phyloP scores from a whole-genome alignment of 2,888 invertebrate species.

The Augochlorella aurata region DNA sequence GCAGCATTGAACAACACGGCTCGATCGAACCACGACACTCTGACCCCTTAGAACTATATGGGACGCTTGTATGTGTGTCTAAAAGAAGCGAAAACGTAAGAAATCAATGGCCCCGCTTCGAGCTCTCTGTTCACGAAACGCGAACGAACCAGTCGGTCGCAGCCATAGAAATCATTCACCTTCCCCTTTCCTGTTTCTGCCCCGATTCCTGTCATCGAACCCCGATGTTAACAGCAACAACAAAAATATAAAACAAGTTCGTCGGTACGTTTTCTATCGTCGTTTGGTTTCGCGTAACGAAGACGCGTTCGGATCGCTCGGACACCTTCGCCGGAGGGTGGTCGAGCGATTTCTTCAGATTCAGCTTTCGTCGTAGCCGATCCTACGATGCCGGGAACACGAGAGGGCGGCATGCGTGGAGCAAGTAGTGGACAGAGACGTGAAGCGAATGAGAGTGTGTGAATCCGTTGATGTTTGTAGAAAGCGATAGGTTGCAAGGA shows the following conservation, averaged over 20 bases:
- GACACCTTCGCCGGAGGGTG: not conserved
- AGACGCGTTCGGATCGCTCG: not conserved
- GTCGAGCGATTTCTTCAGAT: not conserved
- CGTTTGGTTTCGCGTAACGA: not conserved
- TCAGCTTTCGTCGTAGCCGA: not conserved
- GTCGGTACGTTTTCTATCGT: not conserved
- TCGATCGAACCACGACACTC: conserved; percentile 31
- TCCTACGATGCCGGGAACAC: not conserved
- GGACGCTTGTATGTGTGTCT: conserved; percentile 64
- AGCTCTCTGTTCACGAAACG: conserved; percentile 61
- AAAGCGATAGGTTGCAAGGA: conserved; percentile 53
- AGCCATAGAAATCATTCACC: not conserved
- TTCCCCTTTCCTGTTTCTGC: not conserved
- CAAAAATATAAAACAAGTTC: not conserved
- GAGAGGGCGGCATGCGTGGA: not conserved
- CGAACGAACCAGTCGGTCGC: conserved; percentile 8
- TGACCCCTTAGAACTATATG: conserved; percentile 44
- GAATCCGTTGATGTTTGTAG: conserved; percentile 43
- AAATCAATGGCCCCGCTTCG: conserved; percentile 50
- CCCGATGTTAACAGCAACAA: too few species aligned
- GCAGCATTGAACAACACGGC: conserved; percentile 41
- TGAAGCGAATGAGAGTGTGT: conserved; percentile 21
- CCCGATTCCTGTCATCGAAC: not conserved
- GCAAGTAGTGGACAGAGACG: conserved; percentile 49
- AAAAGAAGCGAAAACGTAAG: conserved; percentile 15